Evolutionary conservation across 2,113 vertebrate species (phyloP).

Genomic region (Sturnus vulgaris): DNA sequence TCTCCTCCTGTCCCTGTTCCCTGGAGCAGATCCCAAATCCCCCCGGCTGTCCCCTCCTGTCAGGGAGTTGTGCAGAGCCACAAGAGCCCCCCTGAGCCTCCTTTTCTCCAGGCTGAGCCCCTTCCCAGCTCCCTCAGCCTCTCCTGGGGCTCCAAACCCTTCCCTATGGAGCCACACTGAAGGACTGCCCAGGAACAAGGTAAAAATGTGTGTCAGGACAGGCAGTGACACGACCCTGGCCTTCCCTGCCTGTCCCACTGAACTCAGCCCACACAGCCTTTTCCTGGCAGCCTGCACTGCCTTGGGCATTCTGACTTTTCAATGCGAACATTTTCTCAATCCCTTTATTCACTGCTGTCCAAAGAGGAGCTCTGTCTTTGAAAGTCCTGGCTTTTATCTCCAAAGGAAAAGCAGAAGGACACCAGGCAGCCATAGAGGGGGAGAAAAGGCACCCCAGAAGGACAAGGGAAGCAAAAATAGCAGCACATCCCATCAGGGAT

Average conservation of each 20-base stretch:
- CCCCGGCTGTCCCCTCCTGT: not conserved
- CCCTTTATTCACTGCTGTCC: not conserved
- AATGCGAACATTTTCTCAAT: not conserved
- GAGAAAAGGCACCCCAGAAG: not conserved
- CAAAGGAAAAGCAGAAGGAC: not conserved
- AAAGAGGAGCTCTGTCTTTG: not conserved
- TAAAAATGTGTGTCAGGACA: not conserved
- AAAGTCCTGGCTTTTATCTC: not conserved
- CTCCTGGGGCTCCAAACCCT: not conserved
- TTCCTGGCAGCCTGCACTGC: not conserved
- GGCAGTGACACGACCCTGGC: rapidly evolving
- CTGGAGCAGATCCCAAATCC: not conserved
- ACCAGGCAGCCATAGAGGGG: not conserved
- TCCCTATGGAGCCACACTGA: not conserved
- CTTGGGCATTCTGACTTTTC: not conserved
- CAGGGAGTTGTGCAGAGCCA: not conserved
- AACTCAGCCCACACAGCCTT: not conserved
- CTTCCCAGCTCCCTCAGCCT: not conserved
- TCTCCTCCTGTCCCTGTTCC: not conserved
- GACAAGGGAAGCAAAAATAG: not conserved
- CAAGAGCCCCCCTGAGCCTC: not conserved
- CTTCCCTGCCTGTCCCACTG: not conserved
- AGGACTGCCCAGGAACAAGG: not conserved
- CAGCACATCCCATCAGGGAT: not conserved
- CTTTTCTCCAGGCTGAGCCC: not conserved